These are phyloP conservation scores for Scalopus aquaticus DNA, from an alignment of 2,113 vertebrate genomes.

Conservation along the genomic window DNA sequence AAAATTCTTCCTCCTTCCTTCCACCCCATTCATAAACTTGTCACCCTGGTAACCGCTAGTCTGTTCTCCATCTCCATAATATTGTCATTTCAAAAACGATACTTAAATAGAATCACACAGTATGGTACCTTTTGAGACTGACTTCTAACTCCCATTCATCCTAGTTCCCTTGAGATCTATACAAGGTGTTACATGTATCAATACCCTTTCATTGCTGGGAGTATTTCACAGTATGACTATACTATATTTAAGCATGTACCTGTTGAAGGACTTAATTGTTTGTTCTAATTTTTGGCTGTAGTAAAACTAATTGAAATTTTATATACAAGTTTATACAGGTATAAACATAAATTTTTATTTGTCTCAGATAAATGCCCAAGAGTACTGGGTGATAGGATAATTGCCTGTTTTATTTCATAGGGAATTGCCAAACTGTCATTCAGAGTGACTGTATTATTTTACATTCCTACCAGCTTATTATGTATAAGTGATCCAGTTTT, in stretches of 20 bases:
- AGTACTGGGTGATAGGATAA: background rate
- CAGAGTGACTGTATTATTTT: background rate
- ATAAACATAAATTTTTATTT: slow-evolving; percentile 6
- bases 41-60: background rate
- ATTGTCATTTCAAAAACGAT: background rate
- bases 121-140: background rate
- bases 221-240: background rate
- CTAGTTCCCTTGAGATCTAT: slow-evolving; percentile 10
- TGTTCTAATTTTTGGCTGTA: background rate
- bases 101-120: background rate
- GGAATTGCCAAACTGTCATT: background rate
- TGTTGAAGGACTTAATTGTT: background rate
- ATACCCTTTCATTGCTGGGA: background rate
- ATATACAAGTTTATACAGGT: background rate
- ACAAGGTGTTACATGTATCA: background rate
- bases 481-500: background rate
- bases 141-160: background rate
- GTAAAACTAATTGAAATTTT: background rate
- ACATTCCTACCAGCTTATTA: background rate
- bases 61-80: slow-evolving; percentile 8
- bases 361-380: slow-evolving; percentile 1
- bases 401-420: slow-evolving; percentile 11
- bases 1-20: background rate
- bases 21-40: background rate
- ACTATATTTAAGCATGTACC: background rate